phyloP scores from a whole-genome alignment of 2,113 vertebrate genomes.

The Balaeniceps rex region DNA sequence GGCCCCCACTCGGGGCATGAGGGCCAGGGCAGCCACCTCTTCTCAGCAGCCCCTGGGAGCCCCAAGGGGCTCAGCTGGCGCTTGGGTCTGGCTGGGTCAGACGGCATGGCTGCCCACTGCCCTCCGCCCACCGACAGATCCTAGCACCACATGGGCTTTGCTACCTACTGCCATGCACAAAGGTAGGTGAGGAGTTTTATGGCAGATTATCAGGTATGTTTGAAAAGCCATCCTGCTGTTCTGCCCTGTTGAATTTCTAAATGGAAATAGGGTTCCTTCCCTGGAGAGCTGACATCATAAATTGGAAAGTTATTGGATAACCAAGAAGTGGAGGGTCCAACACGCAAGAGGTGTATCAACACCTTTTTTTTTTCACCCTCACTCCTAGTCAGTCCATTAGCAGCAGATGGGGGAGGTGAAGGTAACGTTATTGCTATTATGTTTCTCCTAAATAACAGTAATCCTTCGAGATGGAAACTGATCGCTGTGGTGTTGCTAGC shows the following conservation, averaged over 20 bases:
- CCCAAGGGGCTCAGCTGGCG: fast-evolving
- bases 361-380: background rate
- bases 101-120: fast-evolving
- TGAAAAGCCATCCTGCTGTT: background rate
- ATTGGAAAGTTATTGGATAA: background rate
- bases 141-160: fast-evolving
- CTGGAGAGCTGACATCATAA: background rate
- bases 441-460: background rate
- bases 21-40: no score
- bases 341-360: background rate
- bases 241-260: background rate
- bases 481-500: background rate
- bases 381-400: background rate
- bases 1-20: no score
- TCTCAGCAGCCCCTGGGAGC: background rate
- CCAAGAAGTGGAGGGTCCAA: background rate
- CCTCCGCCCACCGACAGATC: fast-evolving
- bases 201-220: background rate
- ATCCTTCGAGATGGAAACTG: background rate
- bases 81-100: background rate
- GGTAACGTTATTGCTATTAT: background rate
- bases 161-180: fast-evolving
- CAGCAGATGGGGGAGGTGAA: background rate
- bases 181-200: background rate
- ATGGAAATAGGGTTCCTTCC: background rate